Evolutionary conservation across 1,140 invertebrate genomes (phyloP), one percentile per base, ranked within the genome.

Genomic region (Gonatopus flavifemur): DNA sequence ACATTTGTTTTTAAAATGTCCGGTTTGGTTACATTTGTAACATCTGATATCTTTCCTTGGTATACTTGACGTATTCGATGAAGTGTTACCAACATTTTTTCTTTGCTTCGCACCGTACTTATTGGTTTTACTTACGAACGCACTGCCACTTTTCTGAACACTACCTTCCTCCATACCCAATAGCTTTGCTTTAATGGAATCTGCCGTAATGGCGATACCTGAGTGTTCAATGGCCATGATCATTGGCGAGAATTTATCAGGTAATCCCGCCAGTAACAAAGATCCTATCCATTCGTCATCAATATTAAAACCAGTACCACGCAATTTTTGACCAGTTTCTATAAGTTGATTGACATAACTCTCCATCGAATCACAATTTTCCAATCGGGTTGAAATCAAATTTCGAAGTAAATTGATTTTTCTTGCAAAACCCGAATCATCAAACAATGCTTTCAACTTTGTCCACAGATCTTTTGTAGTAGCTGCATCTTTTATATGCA

Each of bases 181-280:
- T 20, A 67, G 49, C 43, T 66, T 67, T 5, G 49, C 31, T 55
- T 66, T 67, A 15, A 66, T 60, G 7, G 49, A 30, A 32, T 69
- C 67, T 1, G 57, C 51, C 10, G 51, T 58, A 10, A 67, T 47
- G 46, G 20, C 18, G 41, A 62, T 50, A 16, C 62, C 65, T 0
- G 60, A 64, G 53, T 59, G 52, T 49, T 67, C 68, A 9, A 74
- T 59, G 2, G 54, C 68, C 69, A 73, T 73, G 10, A 73, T 69
- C 67, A 74, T 72, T 0, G 72, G 71, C 16, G 24, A 19, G 59
- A 43, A 75, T 41, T 57, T 52, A 36, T 70, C 62, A 6, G 67
- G 38, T 22, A 74, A 59, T 16, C 70, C 73, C 0, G 69, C 64
- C 19, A 74, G 47, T 10, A 76, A 20, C 10, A 73, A 42, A 3